Evolutionary conservation across 2,113 vertebrate genomes (phyloP).

Genomic region (Odocoileus virginianus): DNA sequence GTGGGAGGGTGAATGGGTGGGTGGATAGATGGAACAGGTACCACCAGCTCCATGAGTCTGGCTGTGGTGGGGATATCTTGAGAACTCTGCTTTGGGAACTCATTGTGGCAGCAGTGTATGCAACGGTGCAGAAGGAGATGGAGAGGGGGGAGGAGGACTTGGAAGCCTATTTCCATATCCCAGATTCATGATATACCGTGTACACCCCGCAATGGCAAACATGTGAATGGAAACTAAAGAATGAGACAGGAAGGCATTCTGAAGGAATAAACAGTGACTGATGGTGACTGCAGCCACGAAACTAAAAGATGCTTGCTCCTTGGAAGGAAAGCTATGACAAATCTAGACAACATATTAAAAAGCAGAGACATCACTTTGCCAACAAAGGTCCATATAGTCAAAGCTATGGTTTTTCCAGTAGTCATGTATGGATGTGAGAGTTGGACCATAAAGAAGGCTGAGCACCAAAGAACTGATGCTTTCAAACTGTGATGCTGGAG

Average conservation of each 20-base stretch:
- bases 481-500: not conserved
- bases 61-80: not conserved
- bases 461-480: not conserved
- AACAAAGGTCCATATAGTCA: not conserved
- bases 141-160: not conserved
- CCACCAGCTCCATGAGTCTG: not conserved
- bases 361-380: not conserved
- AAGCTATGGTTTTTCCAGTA: not conserved
- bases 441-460: not conserved
- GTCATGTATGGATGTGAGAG: not conserved
- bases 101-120: not conserved
- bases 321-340: not conserved
- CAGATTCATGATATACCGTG: no score
- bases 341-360: not conserved
- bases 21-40: not conserved
- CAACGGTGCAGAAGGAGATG: not conserved
- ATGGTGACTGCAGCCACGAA: not conserved
- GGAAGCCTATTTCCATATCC: not conserved
- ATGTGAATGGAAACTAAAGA: not conserved
- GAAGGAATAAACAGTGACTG: not conserved
- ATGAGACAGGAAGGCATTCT: not conserved
- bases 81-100: not conserved
- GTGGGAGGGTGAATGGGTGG: not conserved
- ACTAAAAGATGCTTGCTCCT: not conserved
- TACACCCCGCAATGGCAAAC: rapidly evolving